phyloP scores from a whole-genome alignment of 37 sponge, comb jelly and placozoan species.

The Ephydatia muelleri region DNA sequence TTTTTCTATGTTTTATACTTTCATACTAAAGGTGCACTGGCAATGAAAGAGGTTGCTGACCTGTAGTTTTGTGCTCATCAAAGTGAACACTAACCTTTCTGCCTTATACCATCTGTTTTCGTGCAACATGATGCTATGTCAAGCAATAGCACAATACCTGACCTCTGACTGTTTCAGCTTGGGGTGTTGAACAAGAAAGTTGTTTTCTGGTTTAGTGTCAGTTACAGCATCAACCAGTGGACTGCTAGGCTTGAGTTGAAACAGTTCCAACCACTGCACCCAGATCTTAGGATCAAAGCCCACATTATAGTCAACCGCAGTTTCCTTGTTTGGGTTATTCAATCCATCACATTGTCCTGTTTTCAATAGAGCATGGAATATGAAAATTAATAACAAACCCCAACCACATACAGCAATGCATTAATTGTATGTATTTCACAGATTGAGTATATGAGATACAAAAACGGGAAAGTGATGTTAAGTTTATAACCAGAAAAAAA shows the following conservation, averaged over 20 bases:
- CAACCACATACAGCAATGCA: too few relatives aligned
- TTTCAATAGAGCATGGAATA: not conserved
- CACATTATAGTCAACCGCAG: constrained; percentile 39
- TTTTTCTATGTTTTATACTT: too few relatives aligned
- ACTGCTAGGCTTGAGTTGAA: not conserved
- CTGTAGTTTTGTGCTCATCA: too few relatives aligned
- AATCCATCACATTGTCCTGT: not conserved
- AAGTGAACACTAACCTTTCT: too few relatives aligned
- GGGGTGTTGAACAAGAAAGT: constrained; percentile 17
- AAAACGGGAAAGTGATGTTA: too few relatives aligned
- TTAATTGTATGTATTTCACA: too few relatives aligned
- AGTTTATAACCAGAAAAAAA: too few relatives aligned
- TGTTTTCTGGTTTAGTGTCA: constrained; percentile 7
- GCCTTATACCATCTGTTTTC: too few relatives aligned
- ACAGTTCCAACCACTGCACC: constrained; percentile 11
- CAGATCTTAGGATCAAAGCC: constrained; percentile 41
- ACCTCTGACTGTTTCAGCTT: constrained; percentile 16
- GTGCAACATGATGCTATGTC: too few relatives aligned
- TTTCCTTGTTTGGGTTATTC: not conserved
- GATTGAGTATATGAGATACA: too few relatives aligned
- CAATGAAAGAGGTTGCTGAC: too few relatives aligned
- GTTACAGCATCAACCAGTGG: constrained; percentile 22
- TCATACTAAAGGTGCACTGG: too few relatives aligned
- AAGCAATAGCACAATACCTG: not conserved
- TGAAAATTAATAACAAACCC: not conserved